Percentiles rank a stretch among this genome's conserved stretches.
Conservation (phyloP, 2,888 invertebrate species). For the Temnothorax ravouxi region DNA sequence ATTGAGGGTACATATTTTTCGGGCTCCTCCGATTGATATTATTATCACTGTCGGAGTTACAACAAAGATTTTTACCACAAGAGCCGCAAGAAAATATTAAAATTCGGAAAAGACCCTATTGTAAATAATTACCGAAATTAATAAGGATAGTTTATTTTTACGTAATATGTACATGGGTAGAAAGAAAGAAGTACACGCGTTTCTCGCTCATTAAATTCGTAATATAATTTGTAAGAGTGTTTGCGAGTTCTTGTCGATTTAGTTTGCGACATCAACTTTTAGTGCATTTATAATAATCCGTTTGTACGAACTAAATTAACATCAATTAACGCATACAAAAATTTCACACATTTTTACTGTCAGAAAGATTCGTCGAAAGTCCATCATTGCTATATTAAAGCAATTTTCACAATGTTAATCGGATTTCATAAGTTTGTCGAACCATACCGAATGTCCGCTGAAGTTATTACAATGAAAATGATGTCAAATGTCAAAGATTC, state of each 20-base stretch:
- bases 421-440: not conserved
- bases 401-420: constrained; percentile 5
- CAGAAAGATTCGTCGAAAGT: not conserved
- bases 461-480: not conserved
- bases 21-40: too few species aligned
- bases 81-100: too few species aligned
- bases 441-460: not conserved
- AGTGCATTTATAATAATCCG: not conserved
- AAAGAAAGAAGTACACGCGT: not conserved
- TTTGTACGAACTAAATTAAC: constrained; percentile 3
- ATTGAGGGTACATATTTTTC: too few species aligned
- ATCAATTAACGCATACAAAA: constrained; percentile 4
- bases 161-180: too few species aligned
- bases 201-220: not conserved
- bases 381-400: not conserved
- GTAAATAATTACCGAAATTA: too few species aligned
- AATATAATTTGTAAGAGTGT: not conserved
- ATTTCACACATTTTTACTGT: not conserved
- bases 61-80: too few species aligned
- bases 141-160: too few species aligned
- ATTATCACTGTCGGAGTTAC: too few species aligned
- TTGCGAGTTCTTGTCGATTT: not conserved
- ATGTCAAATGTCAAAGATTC: not conserved
- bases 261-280: not conserved
- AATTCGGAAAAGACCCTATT: too few species aligned